Conservation (phyloP, 2,888 invertebrate species). For the Autographa gamma region DNA sequence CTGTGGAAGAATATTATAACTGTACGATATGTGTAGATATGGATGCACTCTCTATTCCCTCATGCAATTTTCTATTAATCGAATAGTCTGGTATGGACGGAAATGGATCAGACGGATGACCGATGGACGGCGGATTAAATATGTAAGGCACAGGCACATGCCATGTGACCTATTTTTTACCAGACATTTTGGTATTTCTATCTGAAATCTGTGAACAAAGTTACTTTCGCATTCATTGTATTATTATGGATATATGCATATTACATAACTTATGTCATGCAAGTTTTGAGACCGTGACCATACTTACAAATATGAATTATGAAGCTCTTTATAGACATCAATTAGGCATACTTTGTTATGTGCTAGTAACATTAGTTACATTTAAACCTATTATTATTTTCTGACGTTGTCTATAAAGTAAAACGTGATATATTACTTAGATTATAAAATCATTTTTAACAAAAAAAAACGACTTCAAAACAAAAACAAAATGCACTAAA, state of each 20-base stretch:
- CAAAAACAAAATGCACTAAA: no score
- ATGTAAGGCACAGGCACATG: no score
- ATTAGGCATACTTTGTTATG: background rate
- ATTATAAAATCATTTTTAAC: no score
- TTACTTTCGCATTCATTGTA: background rate
- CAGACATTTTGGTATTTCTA: no score
- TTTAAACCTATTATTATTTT: background rate
- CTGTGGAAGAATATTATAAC: no score
- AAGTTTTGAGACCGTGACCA: constrained; percentile 4
- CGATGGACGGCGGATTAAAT: no score
- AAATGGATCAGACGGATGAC: background rate
- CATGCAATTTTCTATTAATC: background rate
- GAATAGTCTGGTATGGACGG: background rate
- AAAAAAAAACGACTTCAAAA: no score
- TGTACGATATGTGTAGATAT: no score
- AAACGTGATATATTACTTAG: no score
- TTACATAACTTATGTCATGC: background rate
- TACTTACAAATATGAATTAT: background rate
- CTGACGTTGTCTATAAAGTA: no score
- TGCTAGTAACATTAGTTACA: background rate
- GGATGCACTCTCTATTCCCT: background rate
- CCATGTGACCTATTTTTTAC: no score
- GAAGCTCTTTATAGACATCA: background rate
- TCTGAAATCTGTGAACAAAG: background rate
- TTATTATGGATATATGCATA: background rate